Evolutionary conservation across 2,797 vertebrate genomes (phyloP).

Genomic region (Gobio occitaniae): DNA sequence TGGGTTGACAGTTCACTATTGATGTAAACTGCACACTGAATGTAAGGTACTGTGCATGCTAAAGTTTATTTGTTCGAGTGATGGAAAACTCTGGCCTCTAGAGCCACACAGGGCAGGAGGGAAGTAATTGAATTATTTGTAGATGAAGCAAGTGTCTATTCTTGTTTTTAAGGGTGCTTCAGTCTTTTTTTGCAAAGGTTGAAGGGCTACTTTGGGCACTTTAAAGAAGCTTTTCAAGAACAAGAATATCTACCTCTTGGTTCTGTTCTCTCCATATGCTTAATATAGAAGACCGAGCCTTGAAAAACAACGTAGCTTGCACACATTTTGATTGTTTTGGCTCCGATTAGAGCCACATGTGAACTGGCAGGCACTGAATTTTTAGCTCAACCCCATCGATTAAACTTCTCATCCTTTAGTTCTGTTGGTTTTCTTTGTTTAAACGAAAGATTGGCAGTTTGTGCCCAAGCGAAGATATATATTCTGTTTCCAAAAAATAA

Average conservation of each 20-base stretch:
- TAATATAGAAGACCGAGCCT: constrained; percentile 20
- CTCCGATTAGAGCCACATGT: constrained; percentile 4
- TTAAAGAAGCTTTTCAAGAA: constrained; percentile 57
- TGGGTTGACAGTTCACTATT: constrained; percentile 67
- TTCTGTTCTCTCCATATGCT: constrained; percentile 44
- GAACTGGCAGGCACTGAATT: background rate
- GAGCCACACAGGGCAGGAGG: constrained; percentile 5
- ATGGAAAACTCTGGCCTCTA: constrained; percentile 22
- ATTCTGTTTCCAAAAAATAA: background rate
- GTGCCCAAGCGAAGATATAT: constrained; percentile 11
- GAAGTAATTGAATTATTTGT: constrained; percentile 36
- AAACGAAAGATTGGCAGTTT: background rate
- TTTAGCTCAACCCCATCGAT: constrained; percentile 5
- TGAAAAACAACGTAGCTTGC: constrained; percentile 36
- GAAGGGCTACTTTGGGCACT: constrained; percentile 67
- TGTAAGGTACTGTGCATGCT: constrained; percentile 27
- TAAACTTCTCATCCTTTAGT: background rate
- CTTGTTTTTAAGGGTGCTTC: constrained; percentile 59
- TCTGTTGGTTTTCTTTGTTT: constrained; percentile 9
- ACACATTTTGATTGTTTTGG: constrained; percentile 11
- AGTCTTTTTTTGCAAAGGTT: constrained; percentile 54
- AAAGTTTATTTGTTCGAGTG: constrained; percentile 31
- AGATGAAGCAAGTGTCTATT: constrained; percentile 45
- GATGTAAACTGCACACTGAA: constrained; percentile 50
- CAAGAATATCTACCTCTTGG: constrained; percentile 66